Evolutionary conservation across 2,888 invertebrate species (phyloP).

Genomic region (Dasypolia templi): DNA sequence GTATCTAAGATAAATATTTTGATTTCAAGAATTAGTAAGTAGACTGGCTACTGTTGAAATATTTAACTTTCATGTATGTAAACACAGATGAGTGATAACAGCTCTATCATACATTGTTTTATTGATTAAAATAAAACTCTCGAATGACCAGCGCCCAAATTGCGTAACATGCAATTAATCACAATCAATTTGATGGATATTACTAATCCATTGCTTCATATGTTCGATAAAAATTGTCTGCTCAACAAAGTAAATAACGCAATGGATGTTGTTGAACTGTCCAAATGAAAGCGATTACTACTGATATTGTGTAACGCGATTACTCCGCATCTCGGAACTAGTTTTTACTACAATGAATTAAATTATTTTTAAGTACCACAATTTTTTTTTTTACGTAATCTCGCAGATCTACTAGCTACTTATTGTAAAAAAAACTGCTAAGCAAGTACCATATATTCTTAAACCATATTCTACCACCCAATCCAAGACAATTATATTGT

Average conservation of each 20-base stretch:
- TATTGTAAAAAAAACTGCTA: not conserved
- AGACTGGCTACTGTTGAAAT: not conserved
- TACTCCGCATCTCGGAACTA: too few species aligned
- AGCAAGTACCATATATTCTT: not conserved
- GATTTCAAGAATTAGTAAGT: not conserved
- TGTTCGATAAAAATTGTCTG: too few species aligned
- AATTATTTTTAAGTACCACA: too few species aligned
- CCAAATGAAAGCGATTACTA: too few species aligned
- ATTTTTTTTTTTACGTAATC: conserved; percentile 5
- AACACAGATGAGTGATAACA: conserved; percentile 15
- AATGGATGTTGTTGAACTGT: too few species aligned
- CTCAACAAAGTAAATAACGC: too few species aligned
- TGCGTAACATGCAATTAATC: too few species aligned
- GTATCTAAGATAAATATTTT: conserved; percentile 33
- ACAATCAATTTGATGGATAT: too few species aligned
- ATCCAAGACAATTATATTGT: conserved; percentile 13
- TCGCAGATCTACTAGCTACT: not conserved
- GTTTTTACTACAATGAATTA: not conserved
- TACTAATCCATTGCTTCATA: too few species aligned
- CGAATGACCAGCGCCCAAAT: not conserved
- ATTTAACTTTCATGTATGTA: not conserved
- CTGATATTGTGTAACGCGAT: too few species aligned
- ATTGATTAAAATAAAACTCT: conserved; percentile 14
- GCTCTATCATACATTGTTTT: not conserved
- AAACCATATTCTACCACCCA: conserved; percentile 6